Evolutionary conservation across 2,113 vertebrate species (phyloP), one percentile per base, ranked within the genome.

Genomic region (Tupaia tana): DNA sequence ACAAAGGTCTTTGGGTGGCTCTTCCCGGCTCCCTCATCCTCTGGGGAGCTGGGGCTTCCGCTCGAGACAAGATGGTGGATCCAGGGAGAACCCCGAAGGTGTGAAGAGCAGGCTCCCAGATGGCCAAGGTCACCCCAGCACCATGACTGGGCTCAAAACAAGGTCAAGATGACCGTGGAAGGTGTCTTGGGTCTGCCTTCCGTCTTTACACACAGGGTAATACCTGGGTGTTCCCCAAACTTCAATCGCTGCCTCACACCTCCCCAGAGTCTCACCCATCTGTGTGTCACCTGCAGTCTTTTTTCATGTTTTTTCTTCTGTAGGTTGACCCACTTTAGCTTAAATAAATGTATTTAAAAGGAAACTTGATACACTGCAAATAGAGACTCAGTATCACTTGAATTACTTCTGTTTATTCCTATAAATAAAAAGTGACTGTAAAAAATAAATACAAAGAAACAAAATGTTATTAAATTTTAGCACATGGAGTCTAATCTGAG

Each of bases 281-380:
- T 93, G 89, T 69, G 91, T 66, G 15, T 71, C 94, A 94, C 83
- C 87, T 84, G 94, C 79, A 92, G 89, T 79, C 18, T 90, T 79
- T 91, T 91, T 94, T 81, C 78, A 67, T 80, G 56, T 78, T 74
- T 83, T 77, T 90, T 64, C 29, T 90, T 92, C 82, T 89, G 66
- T 81, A 79, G 89, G 81, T 93, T 97, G 97, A 97, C 95, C 97
- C 91, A 97, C 80, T 97, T 97, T 96, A 77, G 86, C 86, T 94
- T 93, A 97, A 96, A 96, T 96, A 96, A 97, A 96, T 97, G 83
- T 84, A 91, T 96, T 90, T 95, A n/a, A 94, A 97, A 73, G 79
- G 86, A 96, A 96, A 96, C 86, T 97, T 95, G 93, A 94, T 97
- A 97, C 94, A 94, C 86, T 94, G 85, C 91, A 97, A 97, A 97